Conservation (phyloP, 2,113 vertebrate species). For the Illadopsis cleaveri region DNA sequence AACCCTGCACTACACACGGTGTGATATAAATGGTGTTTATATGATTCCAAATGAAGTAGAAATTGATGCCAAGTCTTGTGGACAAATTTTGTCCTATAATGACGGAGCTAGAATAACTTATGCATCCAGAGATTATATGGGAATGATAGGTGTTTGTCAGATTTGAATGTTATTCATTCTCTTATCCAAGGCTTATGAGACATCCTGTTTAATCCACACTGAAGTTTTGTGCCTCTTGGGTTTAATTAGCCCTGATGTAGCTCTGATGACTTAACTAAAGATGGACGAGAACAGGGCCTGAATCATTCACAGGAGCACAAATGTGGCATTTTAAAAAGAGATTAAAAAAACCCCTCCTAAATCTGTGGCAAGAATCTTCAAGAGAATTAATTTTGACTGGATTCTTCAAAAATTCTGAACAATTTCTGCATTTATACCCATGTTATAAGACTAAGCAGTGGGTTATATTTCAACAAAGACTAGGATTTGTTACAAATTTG, state of each 20-base stretch:
- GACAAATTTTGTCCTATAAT: not conserved
- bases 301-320: not conserved
- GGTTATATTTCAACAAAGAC: not conserved
- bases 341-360: rapidly evolving
- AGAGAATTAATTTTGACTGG: not conserved
- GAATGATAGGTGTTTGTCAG: not conserved
- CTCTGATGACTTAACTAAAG: not conserved
- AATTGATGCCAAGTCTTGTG: not conserved
- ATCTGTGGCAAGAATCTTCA: not conserved
- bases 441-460: too few relatives aligned
- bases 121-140: not conserved
- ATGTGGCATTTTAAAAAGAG: not conserved
- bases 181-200: not conserved
- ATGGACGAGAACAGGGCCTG: not conserved
- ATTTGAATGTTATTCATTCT: not conserved
- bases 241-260: slow-evolving; percentile 1
- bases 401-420: not conserved
- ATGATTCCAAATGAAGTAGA: not conserved
- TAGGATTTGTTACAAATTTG: not conserved
- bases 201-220: not conserved
- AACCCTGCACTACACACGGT: not conserved
- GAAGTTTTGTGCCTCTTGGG: not conserved
- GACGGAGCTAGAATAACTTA: not conserved
- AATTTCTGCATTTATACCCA: not conserved
- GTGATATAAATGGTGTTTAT: not conserved